phyloP scores from a whole-genome alignment of 1,140 invertebrate genomes.

The Chrysomallon squamiferum region DNA sequence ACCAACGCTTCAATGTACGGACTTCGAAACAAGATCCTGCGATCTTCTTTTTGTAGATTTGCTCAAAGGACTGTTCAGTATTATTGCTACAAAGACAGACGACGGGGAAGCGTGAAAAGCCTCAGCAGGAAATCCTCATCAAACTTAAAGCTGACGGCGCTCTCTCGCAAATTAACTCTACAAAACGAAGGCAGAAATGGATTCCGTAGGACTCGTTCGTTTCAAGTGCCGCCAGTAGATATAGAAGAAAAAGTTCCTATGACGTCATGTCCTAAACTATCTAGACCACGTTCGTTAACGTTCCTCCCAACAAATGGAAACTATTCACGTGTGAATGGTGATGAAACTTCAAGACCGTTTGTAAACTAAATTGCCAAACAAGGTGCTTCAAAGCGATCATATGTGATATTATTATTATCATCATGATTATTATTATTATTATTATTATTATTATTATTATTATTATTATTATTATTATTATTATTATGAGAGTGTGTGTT shows the following conservation, averaged over 20 bases:
- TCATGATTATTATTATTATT: too few relatives aligned
- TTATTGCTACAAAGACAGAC: constrained; percentile 36
- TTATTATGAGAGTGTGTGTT: too few relatives aligned
- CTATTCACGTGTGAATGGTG: neutral
- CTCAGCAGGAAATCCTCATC: constrained; percentile 19
- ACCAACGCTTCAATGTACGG: constrained; percentile 49
- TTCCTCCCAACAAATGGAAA: neutral
- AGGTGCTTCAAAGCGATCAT: too few relatives aligned
- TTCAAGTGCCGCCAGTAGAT: neutral
- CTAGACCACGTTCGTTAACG: neutral
- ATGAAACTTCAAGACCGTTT: constrained; percentile 1
- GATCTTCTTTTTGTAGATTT: constrained; percentile 44
- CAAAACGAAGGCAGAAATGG: neutral
- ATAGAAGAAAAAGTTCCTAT: neutral
- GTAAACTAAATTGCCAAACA: neutral
- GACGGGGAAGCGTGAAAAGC: constrained; percentile 41
- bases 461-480: too few relatives aligned
- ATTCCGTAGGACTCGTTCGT: neutral
- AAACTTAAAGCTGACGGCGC: neutral
- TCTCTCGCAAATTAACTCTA: neutral
- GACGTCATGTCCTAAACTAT: neutral
- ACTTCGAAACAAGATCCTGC: constrained; percentile 44
- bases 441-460: too few relatives aligned
- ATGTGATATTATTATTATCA: too few relatives aligned
- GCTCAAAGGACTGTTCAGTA: constrained; percentile 33